Base-by-base conservation (phyloP, 2,113 vertebrate species). In the Castor canadensis region DNA sequence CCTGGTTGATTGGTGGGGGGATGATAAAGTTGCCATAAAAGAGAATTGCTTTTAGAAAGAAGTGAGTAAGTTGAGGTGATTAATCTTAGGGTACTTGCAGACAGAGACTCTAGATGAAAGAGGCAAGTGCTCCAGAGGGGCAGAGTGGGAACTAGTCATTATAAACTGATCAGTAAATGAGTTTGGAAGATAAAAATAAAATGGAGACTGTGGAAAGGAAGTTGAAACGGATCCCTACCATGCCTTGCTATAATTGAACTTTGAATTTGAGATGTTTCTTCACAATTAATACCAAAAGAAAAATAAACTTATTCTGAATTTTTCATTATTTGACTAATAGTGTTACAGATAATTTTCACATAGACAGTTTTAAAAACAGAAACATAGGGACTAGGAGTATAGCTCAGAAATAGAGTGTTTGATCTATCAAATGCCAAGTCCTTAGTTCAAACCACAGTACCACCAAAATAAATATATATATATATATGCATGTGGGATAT, bases 251-350 rank as follows among this genome's bases (percentile, higher is more conserved):
- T 77, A 62, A 62, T 58, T 91, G 4, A 11, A n/a, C 16, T 84
- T 85, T 62, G 60, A 91, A 56, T 77, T 87, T 89, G 28, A 87
- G 38, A 49, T 40, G 19, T 30, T 92, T 84, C 77, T 93, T 83
- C 32, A 45, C 47, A 66, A 9, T 11, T 56, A 89, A 64, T 32
- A 83, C 67, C 60, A 38, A 73, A 84, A 94, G 43, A 84, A 47
- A 85, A 73, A 32, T 89, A 54, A 20, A 11, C 60, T 77, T 82
- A 30, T 87, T 79, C 19, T 64, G 26, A 77, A 38, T 62, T 89
- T 90, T 86, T 19, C 86, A 69, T 81, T 85, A 60, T 92, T 45
- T 66, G 16, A 45, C 80, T 77, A 80, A 35, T 67, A 85, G 83
- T 73, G 24, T 64, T 67, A 80, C n/a, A 67, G n/a, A 75, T n/a